Evolutionary conservation across 2,888 invertebrate genomes (phyloP).

Genomic region (Epistrophe grossulariae): DNA sequence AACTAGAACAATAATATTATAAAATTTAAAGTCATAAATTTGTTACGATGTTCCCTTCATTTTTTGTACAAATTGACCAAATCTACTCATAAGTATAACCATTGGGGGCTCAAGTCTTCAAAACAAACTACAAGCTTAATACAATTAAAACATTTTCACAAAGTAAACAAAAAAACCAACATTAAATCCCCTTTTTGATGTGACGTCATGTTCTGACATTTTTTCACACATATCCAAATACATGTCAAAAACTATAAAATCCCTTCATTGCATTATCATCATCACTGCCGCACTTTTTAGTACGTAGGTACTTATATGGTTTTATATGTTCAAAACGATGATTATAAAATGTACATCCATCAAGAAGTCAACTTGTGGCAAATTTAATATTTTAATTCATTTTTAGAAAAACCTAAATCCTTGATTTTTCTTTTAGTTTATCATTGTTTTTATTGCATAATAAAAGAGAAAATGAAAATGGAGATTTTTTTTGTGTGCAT

Average conservation of each 20-base stretch:
- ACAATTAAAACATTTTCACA: not conserved
- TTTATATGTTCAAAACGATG: not conserved
- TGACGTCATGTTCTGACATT: slow-evolving; percentile 6
- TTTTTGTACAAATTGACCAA: no score
- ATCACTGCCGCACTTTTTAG: not conserved
- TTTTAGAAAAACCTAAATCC: slow-evolving; percentile 8
- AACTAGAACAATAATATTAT: no score
- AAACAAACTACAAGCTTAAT: not conserved
- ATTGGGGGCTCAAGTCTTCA: no score
- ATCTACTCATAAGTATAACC: no score
- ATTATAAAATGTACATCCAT: not conserved
- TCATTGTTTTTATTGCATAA: slow-evolving; percentile 37
- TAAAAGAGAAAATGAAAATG: slow-evolving; percentile 16
- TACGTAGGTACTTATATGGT: not conserved
- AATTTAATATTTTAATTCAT: slow-evolving; percentile 33
- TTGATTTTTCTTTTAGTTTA: not conserved
- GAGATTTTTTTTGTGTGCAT: not conserved
- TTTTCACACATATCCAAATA: not conserved
- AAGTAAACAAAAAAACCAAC: not conserved
- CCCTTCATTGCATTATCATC: not conserved
- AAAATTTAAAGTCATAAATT: no score
- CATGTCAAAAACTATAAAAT: slow-evolving; percentile 12
- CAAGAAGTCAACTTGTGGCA: slow-evolving; percentile 15
- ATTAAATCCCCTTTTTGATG: not conserved
- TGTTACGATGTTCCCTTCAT: no score